phyloP scores from a whole-genome alignment of 2,797 vertebrate genomes.

The Sebastes elongatus region DNA sequence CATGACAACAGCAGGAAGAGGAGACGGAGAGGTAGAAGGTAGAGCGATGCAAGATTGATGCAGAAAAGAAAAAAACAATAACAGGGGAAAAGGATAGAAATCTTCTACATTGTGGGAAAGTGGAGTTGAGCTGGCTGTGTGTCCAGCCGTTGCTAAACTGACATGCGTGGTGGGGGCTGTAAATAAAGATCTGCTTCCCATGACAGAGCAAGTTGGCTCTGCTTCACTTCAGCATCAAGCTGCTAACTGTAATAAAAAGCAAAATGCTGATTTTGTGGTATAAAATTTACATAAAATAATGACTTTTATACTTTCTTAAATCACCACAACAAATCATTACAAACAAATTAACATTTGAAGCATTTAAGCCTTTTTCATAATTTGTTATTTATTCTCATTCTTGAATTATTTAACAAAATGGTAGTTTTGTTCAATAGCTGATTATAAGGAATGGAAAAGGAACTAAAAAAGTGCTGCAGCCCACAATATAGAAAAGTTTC shows the following conservation, averaged over 20 bases:
- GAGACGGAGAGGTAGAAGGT: constrained; percentile 2
- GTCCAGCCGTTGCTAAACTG: constrained; percentile 59
- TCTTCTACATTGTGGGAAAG: constrained; percentile 72
- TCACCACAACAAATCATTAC: too few species aligned
- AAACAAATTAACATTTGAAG: neutral
- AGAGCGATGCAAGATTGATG: neutral
- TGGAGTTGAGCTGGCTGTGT: constrained; percentile 30
- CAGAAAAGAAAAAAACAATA: neutral
- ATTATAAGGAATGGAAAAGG: neutral
- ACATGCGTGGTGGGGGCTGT: constrained; percentile 61
- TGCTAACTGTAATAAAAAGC: constrained; percentile 29
- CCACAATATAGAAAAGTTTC: neutral
- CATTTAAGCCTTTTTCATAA: neutral
- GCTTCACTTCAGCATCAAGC: constrained; percentile 13
- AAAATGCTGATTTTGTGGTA: neutral
- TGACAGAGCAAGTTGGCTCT: constrained; percentile 68
- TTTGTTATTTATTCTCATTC: neutral
- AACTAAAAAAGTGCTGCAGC: neutral
- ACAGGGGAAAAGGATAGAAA: neutral
- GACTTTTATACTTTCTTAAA: neutral
- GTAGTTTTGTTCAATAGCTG: neutral
- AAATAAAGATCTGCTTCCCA: constrained; percentile 78
- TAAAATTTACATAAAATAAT: neutral
- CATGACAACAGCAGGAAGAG: constrained; percentile 60
- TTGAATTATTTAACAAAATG: neutral